Evolutionary conservation across 2,888 invertebrate species (phyloP).

Genomic region (Serrognathus titanus): DNA sequence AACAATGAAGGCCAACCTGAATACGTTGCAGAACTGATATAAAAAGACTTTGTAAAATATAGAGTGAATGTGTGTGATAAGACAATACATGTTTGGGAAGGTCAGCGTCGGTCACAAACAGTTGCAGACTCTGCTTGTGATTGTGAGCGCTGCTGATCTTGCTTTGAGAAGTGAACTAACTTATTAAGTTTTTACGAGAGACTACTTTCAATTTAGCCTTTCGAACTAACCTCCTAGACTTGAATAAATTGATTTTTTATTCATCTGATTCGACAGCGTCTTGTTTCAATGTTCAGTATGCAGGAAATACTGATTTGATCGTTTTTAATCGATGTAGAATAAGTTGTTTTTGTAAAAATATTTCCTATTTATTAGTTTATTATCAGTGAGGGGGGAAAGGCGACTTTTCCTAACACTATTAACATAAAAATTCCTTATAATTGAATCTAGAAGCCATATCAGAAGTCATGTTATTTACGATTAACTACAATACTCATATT

Average conservation of each 20-base stretch:
- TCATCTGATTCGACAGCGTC: neutral
- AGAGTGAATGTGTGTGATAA: conserved; percentile 28
- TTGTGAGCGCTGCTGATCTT: neutral
- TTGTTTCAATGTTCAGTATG: neutral
- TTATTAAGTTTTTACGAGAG: no score
- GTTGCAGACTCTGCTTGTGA: neutral
- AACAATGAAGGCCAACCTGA: conserved; percentile 59
- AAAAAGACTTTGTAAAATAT: conserved; percentile 29
- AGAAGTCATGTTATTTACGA: conserved; percentile 13
- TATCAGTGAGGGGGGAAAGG: no score
- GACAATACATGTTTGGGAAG: conserved; percentile 26
- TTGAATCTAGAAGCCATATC: conserved; percentile 13
- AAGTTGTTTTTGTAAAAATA: neutral
- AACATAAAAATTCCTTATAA: neutral
- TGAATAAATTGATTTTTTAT: neutral
- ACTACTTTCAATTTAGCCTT: no score
- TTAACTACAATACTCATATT: conserved; percentile 17
- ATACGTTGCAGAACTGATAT: conserved; percentile 60
- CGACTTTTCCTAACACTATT: neutral
- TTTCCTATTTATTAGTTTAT: neutral
- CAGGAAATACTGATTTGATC: neutral
- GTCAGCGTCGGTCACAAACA: conserved; percentile 6
- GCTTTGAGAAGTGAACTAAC: no score
- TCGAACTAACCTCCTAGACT: no score
- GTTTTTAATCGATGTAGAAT: neutral